These are phyloP conservation scores for Gisinianus flammeolus DNA, from an alignment of 2,888 invertebrate genomes.

Conservation along the genomic window DNA sequence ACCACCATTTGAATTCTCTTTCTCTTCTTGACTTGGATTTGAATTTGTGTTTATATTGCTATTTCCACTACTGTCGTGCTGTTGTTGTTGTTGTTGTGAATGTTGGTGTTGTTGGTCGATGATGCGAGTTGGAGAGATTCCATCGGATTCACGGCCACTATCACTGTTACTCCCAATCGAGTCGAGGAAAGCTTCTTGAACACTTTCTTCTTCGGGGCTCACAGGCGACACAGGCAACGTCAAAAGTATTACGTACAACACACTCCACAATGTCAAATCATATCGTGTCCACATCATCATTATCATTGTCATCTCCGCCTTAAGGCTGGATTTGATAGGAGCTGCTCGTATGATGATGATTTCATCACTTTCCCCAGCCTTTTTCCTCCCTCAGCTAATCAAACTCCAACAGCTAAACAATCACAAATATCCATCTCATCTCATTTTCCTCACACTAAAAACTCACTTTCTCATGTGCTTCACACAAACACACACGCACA, in stretches of 20 bases:
- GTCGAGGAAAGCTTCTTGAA: not conserved
- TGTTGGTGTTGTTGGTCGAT: conserved; percentile 19
- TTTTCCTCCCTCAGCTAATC: too few species aligned
- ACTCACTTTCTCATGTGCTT: too few species aligned
- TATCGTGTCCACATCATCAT: conserved; percentile 15
- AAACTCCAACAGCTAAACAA: too few species aligned
- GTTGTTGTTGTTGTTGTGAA: conserved; percentile 23
- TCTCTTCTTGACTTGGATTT: not conserved
- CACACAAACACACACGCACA: too few species aligned
- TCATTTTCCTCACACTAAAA: too few species aligned
- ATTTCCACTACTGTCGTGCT: not conserved
- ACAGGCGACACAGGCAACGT: conserved; percentile 24
- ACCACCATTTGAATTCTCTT: not conserved
- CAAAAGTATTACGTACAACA: conserved; percentile 21
- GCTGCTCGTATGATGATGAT: not conserved
- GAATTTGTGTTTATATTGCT: too few species aligned
- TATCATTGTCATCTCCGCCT: conserved; percentile 3
- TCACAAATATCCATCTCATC: too few species aligned
- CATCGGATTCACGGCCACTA: not conserved
- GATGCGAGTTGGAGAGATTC: not conserved
- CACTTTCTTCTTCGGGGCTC: conserved; percentile 28
- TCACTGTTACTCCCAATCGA: not conserved
- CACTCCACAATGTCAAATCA: conserved; percentile 24
- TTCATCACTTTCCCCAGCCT: not conserved
- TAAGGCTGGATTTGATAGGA: not conserved